Percentiles rank a stretch among this genome's conserved stretches.
Conservation (phyloP, 2,797 vertebrate genomes). For the Typhlichthys subterraneus region DNA sequence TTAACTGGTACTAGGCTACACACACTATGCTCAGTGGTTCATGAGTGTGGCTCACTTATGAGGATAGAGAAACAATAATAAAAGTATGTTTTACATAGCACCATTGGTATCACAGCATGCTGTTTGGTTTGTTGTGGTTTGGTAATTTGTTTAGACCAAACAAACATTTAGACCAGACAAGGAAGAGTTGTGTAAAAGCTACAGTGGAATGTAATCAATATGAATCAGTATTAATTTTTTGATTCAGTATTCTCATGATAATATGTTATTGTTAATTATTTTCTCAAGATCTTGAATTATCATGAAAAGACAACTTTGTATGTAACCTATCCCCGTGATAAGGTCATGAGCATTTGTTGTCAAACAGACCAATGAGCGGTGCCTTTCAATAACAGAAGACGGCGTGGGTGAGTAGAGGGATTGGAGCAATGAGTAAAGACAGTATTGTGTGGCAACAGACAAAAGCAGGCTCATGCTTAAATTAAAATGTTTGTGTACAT, state of each 20-base stretch:
- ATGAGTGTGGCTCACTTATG: conserved; percentile 17
- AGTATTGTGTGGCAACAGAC: conserved; percentile 15
- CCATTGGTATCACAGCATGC: conserved; percentile 15
- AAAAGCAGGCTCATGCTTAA: conserved; percentile 54
- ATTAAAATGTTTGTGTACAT: conserved; percentile 4
- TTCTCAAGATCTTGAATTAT: no score
- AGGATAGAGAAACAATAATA: conserved; percentile 21
- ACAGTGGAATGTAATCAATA: conserved; percentile 51
- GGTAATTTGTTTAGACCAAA: conserved; percentile 5
- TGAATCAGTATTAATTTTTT: conserved; percentile 15
- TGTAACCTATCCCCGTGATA: no score
- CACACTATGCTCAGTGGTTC: conserved; percentile 2
- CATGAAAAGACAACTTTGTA: no score
- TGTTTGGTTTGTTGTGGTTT: not conserved
- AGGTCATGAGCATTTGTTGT: no score
- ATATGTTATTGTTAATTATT: no score
- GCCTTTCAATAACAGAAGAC: conserved; percentile 12
- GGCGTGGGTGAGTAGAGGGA: conserved; percentile 18
- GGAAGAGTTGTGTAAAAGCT: conserved; percentile 14
- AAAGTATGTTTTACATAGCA: conserved; percentile 15
- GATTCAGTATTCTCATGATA: no score
- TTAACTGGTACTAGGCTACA: conserved; percentile 7
- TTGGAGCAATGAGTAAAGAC: not conserved
- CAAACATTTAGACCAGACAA: not conserved
- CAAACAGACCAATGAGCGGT: no score